These are phyloP conservation scores for Macquaria ambigua DNA, from an alignment of 2,113 vertebrate species.

Conservation along the genomic window DNA sequence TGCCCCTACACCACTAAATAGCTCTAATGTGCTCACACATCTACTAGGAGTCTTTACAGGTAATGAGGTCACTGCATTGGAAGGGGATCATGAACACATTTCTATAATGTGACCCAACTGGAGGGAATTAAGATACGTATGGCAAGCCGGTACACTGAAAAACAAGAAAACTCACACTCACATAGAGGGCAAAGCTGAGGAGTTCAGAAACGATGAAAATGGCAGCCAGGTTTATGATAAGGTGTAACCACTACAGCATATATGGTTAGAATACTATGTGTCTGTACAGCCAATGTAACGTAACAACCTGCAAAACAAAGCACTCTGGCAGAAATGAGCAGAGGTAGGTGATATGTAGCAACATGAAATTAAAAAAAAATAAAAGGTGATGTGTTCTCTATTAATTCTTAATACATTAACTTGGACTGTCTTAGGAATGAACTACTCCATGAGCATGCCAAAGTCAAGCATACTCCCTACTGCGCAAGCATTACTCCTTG, in stretches of 20 bases:
- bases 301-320: slow-evolving; percentile 22
- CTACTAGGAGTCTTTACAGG: slow-evolving; percentile 64
- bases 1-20: slow-evolving; percentile 56
- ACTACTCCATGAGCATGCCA: background rate
- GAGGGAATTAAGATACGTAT: slow-evolving; percentile 52
- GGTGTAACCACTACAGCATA: slow-evolving; percentile 29
- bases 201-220: slow-evolving; percentile 54
- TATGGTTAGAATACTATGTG: background rate
- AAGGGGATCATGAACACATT: slow-evolving; percentile 65
- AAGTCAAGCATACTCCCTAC: slow-evolving; percentile 3
- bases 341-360: background rate
- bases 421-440: slow-evolving; percentile 5
- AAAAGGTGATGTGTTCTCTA: background rate
- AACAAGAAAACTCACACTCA: slow-evolving; percentile 43
- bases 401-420: slow-evolving; percentile 21
- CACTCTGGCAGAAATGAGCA: background rate
- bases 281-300: background rate
- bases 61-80: slow-evolving; percentile 75
- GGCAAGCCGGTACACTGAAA: slow-evolving; percentile 22
- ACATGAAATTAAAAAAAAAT: slow-evolving; percentile 1
- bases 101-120: slow-evolving; percentile 64
- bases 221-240: slow-evolving; percentile 51
- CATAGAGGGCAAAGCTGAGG: slow-evolving; percentile 39
- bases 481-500: background rate
- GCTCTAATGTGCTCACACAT: slow-evolving; percentile 70